Percentiles rank a stretch among this genome's conserved stretches.
phyloP scores from a whole-genome alignment of 2,888 invertebrate species.

The Agrypnus murinus region DNA sequence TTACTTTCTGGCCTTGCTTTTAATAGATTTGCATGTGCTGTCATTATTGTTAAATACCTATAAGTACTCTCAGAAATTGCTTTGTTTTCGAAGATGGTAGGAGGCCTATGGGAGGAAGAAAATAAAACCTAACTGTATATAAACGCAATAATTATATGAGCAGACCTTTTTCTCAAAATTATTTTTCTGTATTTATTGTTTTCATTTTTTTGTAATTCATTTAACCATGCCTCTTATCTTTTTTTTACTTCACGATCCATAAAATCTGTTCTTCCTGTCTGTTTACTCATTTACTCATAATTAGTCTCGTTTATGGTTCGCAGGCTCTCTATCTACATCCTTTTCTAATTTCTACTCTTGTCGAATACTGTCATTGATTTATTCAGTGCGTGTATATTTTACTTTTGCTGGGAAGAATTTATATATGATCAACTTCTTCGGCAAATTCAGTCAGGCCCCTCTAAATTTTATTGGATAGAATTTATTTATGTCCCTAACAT shows the following conservation, averaged over 20 bases:
- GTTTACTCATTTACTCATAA: constrained; percentile 4
- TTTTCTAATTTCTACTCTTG: not conserved
- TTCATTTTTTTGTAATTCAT: not conserved
- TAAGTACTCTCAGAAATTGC: not conserved
- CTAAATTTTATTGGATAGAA: not conserved
- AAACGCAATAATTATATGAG: not conserved
- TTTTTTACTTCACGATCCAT: not conserved
- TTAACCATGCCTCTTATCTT: not conserved
- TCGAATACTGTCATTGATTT: not conserved
- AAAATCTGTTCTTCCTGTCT: constrained; percentile 1
- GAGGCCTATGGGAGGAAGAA: not conserved
- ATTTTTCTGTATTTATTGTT: not conserved
- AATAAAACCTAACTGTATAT: not conserved
- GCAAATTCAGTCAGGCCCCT: not conserved
- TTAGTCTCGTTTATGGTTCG: constrained; percentile 5
- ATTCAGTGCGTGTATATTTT: not conserved
- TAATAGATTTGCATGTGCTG: not conserved
- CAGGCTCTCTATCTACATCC: not conserved
- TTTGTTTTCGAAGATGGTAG: not conserved
- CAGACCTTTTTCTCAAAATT: not conserved
- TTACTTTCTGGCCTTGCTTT: not conserved
- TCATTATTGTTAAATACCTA: too few relatives aligned
- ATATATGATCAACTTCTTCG: not conserved
- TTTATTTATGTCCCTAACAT: not conserved
- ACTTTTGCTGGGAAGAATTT: not conserved